Percentiles rank a stretch among this genome's conserved stretches.
These are phyloP conservation scores for Melanophora roralis DNA, from an alignment of 2,888 invertebrate species.

Conservation along the genomic window DNA sequence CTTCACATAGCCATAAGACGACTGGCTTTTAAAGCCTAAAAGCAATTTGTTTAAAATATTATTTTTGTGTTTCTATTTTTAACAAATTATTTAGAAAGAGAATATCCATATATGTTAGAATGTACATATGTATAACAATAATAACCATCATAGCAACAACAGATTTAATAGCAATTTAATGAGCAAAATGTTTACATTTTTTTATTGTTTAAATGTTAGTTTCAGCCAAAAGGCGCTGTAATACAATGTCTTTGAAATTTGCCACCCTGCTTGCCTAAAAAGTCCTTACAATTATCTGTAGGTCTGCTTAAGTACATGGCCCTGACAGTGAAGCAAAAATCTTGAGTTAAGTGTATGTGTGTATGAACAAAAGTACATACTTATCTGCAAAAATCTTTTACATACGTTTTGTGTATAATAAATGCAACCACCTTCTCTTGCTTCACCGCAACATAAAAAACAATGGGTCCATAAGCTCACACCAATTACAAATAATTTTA, in stretches of 20 bases:
- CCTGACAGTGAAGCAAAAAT: slow-evolving; percentile 57
- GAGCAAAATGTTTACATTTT: slow-evolving; percentile 12
- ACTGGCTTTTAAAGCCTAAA: slow-evolving; percentile 30
- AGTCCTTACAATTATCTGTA: not conserved
- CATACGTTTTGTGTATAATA: slow-evolving; percentile 3
- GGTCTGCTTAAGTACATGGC: slow-evolving; percentile 40
- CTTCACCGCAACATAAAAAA: not conserved
- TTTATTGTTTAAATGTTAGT: not conserved
- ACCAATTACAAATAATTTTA: not conserved
- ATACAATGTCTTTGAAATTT: not conserved
- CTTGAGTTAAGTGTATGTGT: too few relatives aligned
- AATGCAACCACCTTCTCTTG: not conserved
- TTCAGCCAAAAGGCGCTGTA: slow-evolving; percentile 4
- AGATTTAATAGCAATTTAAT: not conserved
- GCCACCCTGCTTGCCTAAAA: not conserved
- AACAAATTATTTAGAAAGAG: not conserved
- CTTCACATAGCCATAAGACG: not conserved
- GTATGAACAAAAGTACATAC: not conserved
- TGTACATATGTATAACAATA: not conserved
- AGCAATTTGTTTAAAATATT: slow-evolving; percentile 32
- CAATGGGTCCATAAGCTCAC: not conserved
- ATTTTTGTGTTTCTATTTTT: not conserved
- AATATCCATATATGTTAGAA: not conserved
- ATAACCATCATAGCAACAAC: slow-evolving; percentile 30
- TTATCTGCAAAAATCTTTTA: not conserved